Evolutionary conservation across 2,888 invertebrate species (phyloP).

Genomic region (Cheilosia urbana): DNA sequence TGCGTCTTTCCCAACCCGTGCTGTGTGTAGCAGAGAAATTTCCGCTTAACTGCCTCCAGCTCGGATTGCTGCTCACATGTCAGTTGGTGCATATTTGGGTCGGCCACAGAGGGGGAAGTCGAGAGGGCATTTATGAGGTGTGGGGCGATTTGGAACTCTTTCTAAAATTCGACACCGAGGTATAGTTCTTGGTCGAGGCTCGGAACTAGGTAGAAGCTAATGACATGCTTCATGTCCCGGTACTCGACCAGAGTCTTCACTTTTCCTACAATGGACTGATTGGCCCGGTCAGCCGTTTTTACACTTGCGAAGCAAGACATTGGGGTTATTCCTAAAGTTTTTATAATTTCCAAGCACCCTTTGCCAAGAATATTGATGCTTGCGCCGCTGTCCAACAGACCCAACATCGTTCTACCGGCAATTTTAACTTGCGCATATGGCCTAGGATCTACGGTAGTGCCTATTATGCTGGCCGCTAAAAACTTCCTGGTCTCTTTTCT

Average conservation of each 20-base stretch:
- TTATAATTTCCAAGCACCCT: not conserved
- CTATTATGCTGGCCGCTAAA: not conserved
- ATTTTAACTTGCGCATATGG: not conserved
- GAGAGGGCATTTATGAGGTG: not conserved
- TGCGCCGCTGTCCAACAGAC: conserved; percentile 53
- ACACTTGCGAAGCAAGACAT: no score
- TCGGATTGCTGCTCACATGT: not conserved
- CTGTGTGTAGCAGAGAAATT: conserved; percentile 13
- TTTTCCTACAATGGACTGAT: no score
- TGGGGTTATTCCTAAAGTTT: not conserved
- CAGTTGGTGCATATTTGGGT: conserved; percentile 1
- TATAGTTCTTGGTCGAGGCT: conserved; percentile 45
- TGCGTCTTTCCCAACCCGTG: conserved; percentile 26
- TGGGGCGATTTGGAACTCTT: conserved; percentile 29
- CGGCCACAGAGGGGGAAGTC: not conserved
- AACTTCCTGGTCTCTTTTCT: not conserved
- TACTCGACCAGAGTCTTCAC: no score
- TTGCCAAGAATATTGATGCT: conserved; percentile 34
- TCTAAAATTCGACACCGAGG: conserved; percentile 64
- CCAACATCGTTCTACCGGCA: not conserved
- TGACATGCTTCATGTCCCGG: not conserved
- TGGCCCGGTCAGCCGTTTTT: no score
- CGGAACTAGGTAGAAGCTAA: conserved; percentile 30
- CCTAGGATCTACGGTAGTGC: not conserved
- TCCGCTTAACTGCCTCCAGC: conserved; percentile 3